A percentile compares a stretch with the other conserved stretches of the same genome.
Conservation (phyloP, 2,888 invertebrate species). For the Drosophila paranaensis region DNA sequence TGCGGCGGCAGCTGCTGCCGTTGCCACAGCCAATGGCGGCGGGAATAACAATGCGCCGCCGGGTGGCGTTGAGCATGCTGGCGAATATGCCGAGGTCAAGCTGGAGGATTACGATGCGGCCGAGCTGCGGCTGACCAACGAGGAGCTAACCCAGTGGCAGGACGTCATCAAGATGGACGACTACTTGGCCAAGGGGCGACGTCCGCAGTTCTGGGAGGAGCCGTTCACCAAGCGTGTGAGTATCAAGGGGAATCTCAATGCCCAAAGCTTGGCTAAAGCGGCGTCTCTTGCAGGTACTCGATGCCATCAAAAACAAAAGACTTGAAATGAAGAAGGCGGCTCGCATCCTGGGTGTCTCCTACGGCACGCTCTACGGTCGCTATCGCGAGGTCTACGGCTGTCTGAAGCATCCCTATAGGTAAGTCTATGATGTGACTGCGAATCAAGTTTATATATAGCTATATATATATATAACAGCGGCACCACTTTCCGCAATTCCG, state of each 20-base stretch:
- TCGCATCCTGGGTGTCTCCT: slow-evolving; percentile 94
- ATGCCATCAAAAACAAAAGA: slow-evolving; percentile 95
- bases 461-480: slow-evolving; percentile 47
- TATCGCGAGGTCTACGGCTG: slow-evolving; percentile 96
- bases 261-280: background rate
- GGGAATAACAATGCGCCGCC: slow-evolving; percentile 20
- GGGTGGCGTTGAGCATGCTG: slow-evolving; percentile 25
- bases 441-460: background rate
- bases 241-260: background rate
- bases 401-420: slow-evolving; percentile 94
- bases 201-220: slow-evolving; percentile 97
- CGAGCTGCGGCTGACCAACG: slow-evolving; percentile 80
- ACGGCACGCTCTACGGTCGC: slow-evolving; percentile 95
- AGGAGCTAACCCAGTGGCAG: slow-evolving; percentile 84
- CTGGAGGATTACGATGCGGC: slow-evolving; percentile 81
- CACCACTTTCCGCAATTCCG: slow-evolving; percentile 76
- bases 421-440: slow-evolving; percentile 36
- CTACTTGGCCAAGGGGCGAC: slow-evolving; percentile 92
- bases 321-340: slow-evolving; percentile 97
- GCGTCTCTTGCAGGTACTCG: slow-evolving; percentile 88
- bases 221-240: slow-evolving; percentile 91
- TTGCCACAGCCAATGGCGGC: slow-evolving; percentile 50
- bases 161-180: slow-evolving; percentile 94
- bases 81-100: slow-evolving; percentile 76
- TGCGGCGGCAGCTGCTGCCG: slow-evolving; percentile 59